Conservation (phyloP, 2,113 vertebrate species). For the Actinemys pallida region DNA sequence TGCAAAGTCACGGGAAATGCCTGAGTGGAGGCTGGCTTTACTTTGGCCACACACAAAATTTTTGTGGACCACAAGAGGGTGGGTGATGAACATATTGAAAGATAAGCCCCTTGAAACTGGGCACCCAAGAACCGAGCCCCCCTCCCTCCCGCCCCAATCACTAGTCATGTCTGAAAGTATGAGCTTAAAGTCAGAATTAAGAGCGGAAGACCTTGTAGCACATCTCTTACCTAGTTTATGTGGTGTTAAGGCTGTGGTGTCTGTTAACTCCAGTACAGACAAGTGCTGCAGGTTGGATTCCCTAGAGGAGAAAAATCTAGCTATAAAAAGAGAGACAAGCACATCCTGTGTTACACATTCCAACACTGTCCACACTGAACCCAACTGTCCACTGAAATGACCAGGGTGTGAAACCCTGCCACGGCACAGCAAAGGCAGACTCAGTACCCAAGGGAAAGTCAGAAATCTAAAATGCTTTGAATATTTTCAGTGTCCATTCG, state of each 20-base stretch:
- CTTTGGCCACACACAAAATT: neutral
- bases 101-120: neutral
- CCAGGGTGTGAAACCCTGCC: neutral
- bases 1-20: neutral
- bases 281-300: conserved; percentile 96
- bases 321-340: conserved; percentile 28
- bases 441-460: neutral
- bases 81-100: neutral
- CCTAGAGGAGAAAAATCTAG: conserved; percentile 76
- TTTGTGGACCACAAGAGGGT: too few relatives aligned
- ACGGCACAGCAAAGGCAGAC: neutral
- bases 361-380: neutral
- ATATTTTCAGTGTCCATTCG: neutral
- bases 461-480: neutral
- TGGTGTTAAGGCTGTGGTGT: conserved; percentile 79
- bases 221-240: conserved; percentile 83
- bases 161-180: neutral
- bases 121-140: neutral
- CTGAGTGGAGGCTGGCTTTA: neutral
- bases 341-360: conserved; percentile 27
- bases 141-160: neutral
- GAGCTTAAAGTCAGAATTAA: neutral
- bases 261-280: conserved; percentile 90
- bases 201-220: neutral
- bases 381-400: neutral